Base-by-base conservation (phyloP, 2,888 invertebrate species). In the Noctua janthe region DNA sequence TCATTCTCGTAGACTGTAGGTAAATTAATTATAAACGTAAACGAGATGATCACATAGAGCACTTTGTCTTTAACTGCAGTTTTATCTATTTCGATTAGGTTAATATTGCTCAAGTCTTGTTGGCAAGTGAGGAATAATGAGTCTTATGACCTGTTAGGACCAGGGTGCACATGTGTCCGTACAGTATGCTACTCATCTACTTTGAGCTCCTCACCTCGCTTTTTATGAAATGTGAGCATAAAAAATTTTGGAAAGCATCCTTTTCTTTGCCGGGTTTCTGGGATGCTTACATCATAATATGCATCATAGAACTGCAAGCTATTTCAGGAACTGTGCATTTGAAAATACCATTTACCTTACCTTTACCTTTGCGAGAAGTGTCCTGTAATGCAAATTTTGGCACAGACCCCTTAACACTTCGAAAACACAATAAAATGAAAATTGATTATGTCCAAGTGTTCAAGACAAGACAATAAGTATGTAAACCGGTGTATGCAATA, bases 401-500 rank as follows among this genome's bases (percentile, higher is more conserved):
- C 69, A 67, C n/a, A 35, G 10, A 64, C 17, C 13, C n/a, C 15
- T 35, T 35, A 64, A 39, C n/a, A 69, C 23, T 56, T n/a, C n/a
- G 43, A 8, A 6, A 70, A 66, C 8, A 29, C 59, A 71, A 81
- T 76, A 72, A 64, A 75, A 67, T 69, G 10, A 74, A 56, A 81
- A 82, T 75, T 62, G 72, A 59, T 87, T 81, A 85, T 47, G 56
- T 54, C 10, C 56, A 78, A 78, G 43, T 20, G 49, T 75, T 35
- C 20, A 70, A 78, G 78, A 89, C 82, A 79, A 82, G 72, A 87
- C 84, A 76, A 84, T 82, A 88, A 87, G 82, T 85, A 82, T 77
- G 86, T 81, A 80, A 85, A 77, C 81, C 81, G 79, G 79, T 87
- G 86, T 88, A 87, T 81, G 88, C 83, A 90, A 91, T 90, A 93